Conservation (phyloP, 2,113 vertebrate species). For the Typhlomys cinereus region DNA sequence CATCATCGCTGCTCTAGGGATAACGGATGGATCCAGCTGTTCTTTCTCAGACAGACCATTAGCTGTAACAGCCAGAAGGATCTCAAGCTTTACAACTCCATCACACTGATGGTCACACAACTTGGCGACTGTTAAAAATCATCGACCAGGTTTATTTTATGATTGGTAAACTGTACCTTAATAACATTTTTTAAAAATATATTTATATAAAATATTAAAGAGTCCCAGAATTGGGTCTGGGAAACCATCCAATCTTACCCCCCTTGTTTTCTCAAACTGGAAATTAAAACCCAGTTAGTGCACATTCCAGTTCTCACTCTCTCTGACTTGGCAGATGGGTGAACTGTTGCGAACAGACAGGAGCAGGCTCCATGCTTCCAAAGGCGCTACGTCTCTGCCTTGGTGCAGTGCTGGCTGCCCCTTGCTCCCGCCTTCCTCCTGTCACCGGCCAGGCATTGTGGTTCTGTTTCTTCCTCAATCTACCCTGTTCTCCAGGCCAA, state of each 20-base stretch:
- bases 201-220: constrained; percentile 19
- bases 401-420: background rate
- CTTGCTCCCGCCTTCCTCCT: background rate
- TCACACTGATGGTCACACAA: background rate
- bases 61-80: background rate
- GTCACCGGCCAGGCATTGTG: background rate
- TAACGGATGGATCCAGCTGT: background rate
- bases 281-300: background rate
- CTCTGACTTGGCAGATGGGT: background rate
- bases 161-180: background rate
- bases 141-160: background rate
- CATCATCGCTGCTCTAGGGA: background rate
- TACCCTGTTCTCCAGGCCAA: background rate
- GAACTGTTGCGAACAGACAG: background rate
- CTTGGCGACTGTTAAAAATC: background rate
- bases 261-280: background rate
- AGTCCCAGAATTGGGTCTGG: background rate
- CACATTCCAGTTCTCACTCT: background rate
- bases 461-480: background rate
- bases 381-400: background rate
- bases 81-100: background rate
- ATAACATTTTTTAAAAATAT: constrained; percentile 15
- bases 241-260: background rate
- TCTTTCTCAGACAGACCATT: background rate
- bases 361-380: background rate